Base-by-base conservation (phyloP, 2,113 vertebrate species). In the Sapayoa aenigma region DNA sequence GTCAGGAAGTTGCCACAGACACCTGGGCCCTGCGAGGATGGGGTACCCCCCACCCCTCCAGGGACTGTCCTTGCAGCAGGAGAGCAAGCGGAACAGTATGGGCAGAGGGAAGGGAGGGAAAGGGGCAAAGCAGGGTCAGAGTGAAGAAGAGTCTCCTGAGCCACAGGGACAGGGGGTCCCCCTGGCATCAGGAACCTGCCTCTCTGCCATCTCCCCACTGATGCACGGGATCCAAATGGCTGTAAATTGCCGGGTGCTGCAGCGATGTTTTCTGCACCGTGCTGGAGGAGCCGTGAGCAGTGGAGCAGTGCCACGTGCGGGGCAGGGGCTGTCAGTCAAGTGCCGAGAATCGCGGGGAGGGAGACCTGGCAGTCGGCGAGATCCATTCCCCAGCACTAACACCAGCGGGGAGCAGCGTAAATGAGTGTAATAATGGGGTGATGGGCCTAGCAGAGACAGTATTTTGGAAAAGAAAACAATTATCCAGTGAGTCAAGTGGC, bases 1-100 rank as follows among this genome's bases (percentile, higher is more conserved):
- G 97, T 97, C 98, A 96, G 68, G 74, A 72, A 66, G 87, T 35
- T 14, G n/a, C 84, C 91, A 19, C 74, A 60, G 92, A 81, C 9
- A 4, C 66, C 67, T 28, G 21, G 86, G 73, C 33, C 52, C 78
- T 16, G 35, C 5, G 55, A 31, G 74, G 87, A 96, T 0, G 5
- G 84, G 50, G 35, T 77, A 17, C 5, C 18, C 42, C 42, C 7
- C 21, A 6, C 39, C 84, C 31, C 67, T 2, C 2, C 75, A 1
- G 4, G 41, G 30, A 11, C 69, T 5, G 49, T 87, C 96, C 93
- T 90, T 84, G 81, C 15, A 16, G 59, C 14, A 5, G 47, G 19
- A 13, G 31, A 62, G 62, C 7, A 5, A 9, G 35, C 7, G 13
- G 63, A 52, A 25, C 0, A 4, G 30, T 0, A 3, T 0, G 9